Evolutionary conservation across 1,140 invertebrate genomes (phyloP).

Genomic region (Drosophila albomicans): DNA sequence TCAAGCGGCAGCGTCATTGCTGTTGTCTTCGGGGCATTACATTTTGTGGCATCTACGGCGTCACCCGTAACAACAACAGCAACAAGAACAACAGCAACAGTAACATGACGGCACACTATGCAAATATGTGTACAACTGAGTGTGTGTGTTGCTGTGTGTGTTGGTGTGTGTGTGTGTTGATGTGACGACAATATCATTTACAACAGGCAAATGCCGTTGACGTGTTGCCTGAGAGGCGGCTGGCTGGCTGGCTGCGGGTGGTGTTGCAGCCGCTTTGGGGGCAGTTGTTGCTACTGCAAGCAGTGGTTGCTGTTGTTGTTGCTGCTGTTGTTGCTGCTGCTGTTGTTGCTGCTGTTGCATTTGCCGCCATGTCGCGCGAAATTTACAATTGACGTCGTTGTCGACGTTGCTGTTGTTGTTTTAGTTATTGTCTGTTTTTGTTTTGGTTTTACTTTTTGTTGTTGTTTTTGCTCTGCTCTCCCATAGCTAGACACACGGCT

Average conservation of each 20-base stretch:
- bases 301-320: not conserved
- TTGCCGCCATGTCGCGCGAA: conserved; percentile 73
- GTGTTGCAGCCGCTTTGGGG: conserved; percentile 30
- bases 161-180: conserved; percentile 40
- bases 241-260: not conserved
- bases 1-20: conserved; percentile 33
- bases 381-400: conserved; percentile 74
- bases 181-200: conserved; percentile 80
- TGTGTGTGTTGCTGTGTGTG: conserved; percentile 32
- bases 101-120: conserved; percentile 51
- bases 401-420: conserved; percentile 35
- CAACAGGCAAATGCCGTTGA: conserved; percentile 57
- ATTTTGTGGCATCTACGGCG: conserved; percentile 62
- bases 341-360: conserved; percentile 49
- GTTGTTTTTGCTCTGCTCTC: conserved; percentile 32
- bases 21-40: conserved; percentile 29
- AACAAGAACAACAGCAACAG: conserved; percentile 17
- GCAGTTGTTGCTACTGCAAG: conserved; percentile 5
- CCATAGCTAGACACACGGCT: conserved; percentile 46
- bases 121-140: conserved; percentile 47
- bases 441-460: conserved; percentile 28
- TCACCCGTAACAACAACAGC: conserved; percentile 25
- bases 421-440: conserved; percentile 12
- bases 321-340: conserved; percentile 19
- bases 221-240: conserved; percentile 30